Evolutionary conservation across 1,140 invertebrate species (phyloP), one percentile per base, ranked within the genome.

Genomic region (Lanistes nyassanus): DNA sequence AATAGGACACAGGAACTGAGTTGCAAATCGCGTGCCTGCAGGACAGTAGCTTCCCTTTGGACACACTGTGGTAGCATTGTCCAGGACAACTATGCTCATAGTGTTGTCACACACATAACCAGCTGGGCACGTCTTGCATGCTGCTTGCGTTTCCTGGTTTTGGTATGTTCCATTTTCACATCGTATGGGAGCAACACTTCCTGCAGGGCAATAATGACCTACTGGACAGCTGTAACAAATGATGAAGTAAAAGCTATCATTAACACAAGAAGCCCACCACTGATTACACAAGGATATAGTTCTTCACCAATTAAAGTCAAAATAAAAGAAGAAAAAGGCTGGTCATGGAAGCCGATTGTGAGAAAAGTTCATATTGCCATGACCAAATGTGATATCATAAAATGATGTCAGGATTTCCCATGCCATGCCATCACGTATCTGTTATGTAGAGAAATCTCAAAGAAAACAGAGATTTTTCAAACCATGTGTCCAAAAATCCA

Each of bases 81-180:
- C 83, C 42, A 87, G 81, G 34, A 82, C 66, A 51, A 85, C 86
- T 65, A 85, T 84, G 31, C 58, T 58, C 70, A 82, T 78, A 19
- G 85, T 87, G 78, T 87, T 87, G 76, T 87, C 86, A 81, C 86
- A 87, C 81, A 83, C 83, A 55, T 87, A 87, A 19, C 86, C 84
- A 1, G 87, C 80, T 23, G 84, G 85, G 80, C 87, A 88, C 4
- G 67, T 65, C 26, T 82, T 82, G 80, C 87, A 88, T 9, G 70
- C 66, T 23, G 74, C 72, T 71, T 86, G 85, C 0, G 84, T 84
- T 21, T 76, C 80, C 65, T 77, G 74, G 51, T 85, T 82, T 66
- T 88, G 87, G 75, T 88, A 87, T 0, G 86, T 82, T 23, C 87
- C 87, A 60, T 85, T 85, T n/a, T 77, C 74, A 79, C 87, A 88